Percentiles rank a stretch among this genome's conserved stretches.
Evolutionary conservation across 2,797 vertebrate species (phyloP).

Genomic region (Cercopithecus petaurista): DNA sequence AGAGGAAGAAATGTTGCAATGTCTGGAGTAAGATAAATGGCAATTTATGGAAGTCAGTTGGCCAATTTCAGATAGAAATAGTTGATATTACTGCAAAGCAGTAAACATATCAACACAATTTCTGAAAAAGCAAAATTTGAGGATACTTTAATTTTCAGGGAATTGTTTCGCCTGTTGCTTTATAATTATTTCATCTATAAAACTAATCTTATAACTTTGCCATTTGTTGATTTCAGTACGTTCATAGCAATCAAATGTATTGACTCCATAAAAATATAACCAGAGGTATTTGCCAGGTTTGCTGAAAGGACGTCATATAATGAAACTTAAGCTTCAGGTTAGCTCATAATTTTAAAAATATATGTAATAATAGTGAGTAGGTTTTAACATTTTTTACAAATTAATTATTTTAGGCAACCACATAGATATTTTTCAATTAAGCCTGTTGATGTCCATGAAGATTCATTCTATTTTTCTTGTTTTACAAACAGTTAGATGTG

Average conservation of each 20-base stretch:
- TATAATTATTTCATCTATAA: slow-evolving; percentile 57
- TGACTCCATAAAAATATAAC: not conserved
- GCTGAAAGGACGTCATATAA: not conserved
- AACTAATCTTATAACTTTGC: slow-evolving; percentile 18
- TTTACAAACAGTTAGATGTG: not conserved
- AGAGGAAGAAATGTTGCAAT: slow-evolving; percentile 70
- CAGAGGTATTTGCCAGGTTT: not conserved
- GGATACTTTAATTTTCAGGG: slow-evolving; percentile 57
- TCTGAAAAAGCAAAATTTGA: slow-evolving; percentile 63
- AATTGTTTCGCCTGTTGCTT: slow-evolving; percentile 51
- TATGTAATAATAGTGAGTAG: not conserved
- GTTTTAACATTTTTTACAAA: not conserved
- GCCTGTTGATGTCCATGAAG: not conserved
- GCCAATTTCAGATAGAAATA: slow-evolving; percentile 79
- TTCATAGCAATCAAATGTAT: not conserved
- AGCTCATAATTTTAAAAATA: not conserved
- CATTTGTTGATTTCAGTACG: slow-evolving; percentile 41
- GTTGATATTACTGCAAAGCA: slow-evolving; percentile 60
- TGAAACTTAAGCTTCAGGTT: not conserved
- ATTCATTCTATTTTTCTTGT: not conserved
- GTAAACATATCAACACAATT: slow-evolving; percentile 61
- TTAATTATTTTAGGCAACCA: not conserved
- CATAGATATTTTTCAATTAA: not conserved
- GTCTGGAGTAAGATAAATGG: slow-evolving; percentile 71
- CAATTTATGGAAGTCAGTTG: slow-evolving; percentile 77